Evolutionary conservation across 2,888 invertebrate genomes (phyloP).

Genomic region (Xylocampa areola): DNA sequence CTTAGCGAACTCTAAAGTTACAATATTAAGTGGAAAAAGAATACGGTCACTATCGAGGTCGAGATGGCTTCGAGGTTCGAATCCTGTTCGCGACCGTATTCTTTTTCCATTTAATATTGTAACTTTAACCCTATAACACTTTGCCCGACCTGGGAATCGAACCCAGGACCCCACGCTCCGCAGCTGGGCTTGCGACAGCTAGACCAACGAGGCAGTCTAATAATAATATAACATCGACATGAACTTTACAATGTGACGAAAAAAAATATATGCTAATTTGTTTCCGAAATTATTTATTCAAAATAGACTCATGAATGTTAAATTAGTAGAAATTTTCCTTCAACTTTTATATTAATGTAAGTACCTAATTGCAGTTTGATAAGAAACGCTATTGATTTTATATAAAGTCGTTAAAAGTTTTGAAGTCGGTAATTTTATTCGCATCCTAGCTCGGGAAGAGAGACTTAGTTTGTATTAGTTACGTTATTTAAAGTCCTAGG

Average conservation of each 20-base stretch:
- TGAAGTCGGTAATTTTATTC: slow-evolving; percentile 28
- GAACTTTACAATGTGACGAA: slow-evolving; percentile 21
- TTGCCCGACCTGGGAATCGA: no score
- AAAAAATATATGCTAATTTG: slow-evolving; percentile 36
- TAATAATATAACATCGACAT: slow-evolving; percentile 2
- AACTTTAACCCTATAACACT: no score
- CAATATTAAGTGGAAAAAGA: no score
- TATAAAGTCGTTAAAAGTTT: slow-evolving; percentile 12
- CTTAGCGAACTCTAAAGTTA: no score
- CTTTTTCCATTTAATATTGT: no score
- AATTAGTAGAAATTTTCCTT: slow-evolving; percentile 17
- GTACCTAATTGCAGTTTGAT: slow-evolving; percentile 52
- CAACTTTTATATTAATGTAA: slow-evolving; percentile 32
- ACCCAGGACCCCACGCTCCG: no score
- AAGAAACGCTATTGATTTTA: slow-evolving; percentile 26
- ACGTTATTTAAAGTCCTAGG: slow-evolving; percentile 1
- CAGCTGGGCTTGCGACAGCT: no score
- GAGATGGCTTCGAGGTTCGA: no score
- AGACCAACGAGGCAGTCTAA: no score
- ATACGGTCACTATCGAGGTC: no score
- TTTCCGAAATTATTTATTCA: slow-evolving; percentile 32
- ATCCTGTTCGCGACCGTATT: no score
- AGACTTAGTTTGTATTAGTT: slow-evolving; percentile 9
- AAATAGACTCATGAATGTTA: slow-evolving; percentile 35
- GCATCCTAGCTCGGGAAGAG: neutral